Conservation (phyloP, 2,888 invertebrate genomes). For the Cerastis leucographa region DNA sequence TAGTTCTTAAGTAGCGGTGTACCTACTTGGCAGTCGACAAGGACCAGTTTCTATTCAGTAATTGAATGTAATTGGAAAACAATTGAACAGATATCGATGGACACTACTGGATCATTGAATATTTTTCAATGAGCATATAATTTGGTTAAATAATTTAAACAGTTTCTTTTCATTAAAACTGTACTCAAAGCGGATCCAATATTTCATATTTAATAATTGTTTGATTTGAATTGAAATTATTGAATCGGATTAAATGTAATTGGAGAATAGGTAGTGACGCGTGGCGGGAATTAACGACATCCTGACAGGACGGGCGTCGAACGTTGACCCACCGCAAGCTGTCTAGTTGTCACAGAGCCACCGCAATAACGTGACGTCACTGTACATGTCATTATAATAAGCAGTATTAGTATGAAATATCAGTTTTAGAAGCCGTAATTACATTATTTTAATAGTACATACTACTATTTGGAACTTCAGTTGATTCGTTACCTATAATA, state of each 20-base stretch:
- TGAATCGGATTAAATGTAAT: constrained; percentile 59
- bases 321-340: constrained; percentile 79
- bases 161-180: neutral
- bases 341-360: constrained; percentile 55
- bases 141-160: neutral
- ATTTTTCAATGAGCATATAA: constrained; percentile 10
- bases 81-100: constrained; percentile 34
- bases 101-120: constrained; percentile 5
- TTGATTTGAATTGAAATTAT: constrained; percentile 42
- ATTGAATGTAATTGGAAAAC: constrained; percentile 51
- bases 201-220: constrained; percentile 28
- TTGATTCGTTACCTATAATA: constrained; percentile 34
- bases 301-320: constrained; percentile 85
- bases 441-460: neutral
- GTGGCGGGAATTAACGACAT: constrained; percentile 87
- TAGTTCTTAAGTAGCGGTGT: constrained; percentile 28
- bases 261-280: constrained; percentile 76
- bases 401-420: neutral
- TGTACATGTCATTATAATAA: constrained; percentile 17
- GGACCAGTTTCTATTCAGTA: constrained; percentile 30
- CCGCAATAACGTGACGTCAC: constrained; percentile 62
- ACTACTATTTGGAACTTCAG: constrained; percentile 32
- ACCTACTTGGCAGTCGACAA: constrained; percentile 13
- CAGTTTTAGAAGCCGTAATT: constrained; percentile 1
- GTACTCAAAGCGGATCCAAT: neutral